A percentile compares a stretch with the other conserved stretches of the same genome.
These are phyloP conservation scores for Thaleichthys pacificus DNA, from an alignment of 2,797 vertebrate species.

Conservation along the genomic window DNA sequence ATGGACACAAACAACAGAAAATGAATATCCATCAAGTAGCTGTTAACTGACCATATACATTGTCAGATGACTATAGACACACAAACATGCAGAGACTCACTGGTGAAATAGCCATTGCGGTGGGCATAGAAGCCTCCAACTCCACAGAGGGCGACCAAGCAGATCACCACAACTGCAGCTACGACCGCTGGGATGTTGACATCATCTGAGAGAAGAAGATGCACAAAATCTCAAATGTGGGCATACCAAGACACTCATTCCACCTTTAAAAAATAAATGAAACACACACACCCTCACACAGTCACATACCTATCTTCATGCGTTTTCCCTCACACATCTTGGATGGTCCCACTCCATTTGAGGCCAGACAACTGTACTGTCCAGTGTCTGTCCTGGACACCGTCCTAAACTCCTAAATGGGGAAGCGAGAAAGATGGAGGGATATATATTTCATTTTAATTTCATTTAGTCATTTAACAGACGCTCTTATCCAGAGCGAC, in stretches of 20 bases:
- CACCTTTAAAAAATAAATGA: no score
- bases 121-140: constrained; percentile 85
- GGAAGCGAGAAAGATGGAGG: neutral
- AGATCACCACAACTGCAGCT: constrained; percentile 76
- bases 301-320: constrained; percentile 81
- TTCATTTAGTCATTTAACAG: no score
- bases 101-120: constrained; percentile 89
- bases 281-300: constrained; percentile 5
- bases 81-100: constrained; percentile 75
- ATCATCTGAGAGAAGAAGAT: constrained; percentile 77
- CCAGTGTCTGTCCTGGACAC: constrained; percentile 87
- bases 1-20: neutral
- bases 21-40: no score
- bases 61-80: neutral
- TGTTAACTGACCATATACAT: no score
- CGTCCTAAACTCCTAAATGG: constrained; percentile 82
- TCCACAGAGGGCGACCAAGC: constrained; percentile 76
- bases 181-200: constrained; percentile 83
- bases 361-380: constrained; percentile 88
- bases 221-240: neutral
- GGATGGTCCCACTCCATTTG: constrained; percentile 81
- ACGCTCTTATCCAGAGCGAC: no score
- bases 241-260: no score
- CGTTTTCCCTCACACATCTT: constrained; percentile 82
- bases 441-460: neutral